Conservation (phyloP, 2,113 vertebrate species). For the Neogale vison region DNA sequence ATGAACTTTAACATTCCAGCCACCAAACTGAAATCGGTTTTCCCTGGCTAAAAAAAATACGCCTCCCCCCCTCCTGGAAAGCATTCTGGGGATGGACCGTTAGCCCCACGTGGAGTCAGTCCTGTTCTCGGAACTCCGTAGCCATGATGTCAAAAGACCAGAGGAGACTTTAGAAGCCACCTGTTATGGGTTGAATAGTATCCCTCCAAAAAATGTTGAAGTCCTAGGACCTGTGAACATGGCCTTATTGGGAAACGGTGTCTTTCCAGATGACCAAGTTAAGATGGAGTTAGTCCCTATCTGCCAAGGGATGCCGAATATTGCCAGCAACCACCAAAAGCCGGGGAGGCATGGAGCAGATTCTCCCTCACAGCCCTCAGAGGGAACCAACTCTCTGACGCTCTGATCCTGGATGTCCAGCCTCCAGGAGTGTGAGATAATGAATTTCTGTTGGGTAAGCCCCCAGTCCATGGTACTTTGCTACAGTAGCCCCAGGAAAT, state of each 20-base stretch:
- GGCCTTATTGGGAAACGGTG: background rate
- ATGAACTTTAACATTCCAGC: background rate
- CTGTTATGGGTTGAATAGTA: background rate
- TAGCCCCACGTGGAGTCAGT: fast-evolving
- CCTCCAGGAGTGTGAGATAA: background rate
- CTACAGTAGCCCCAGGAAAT: background rate
- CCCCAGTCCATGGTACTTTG: background rate
- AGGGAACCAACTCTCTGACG: fast-evolving
- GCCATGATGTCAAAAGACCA: background rate
- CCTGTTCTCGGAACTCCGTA: background rate
- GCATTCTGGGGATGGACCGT: fast-evolving
- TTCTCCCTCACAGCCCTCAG: background rate
- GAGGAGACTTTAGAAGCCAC: background rate
- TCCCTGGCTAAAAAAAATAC: background rate
- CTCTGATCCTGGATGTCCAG: background rate
- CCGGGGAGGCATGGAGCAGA: background rate
- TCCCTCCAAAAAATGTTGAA: background rate
- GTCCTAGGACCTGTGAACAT: background rate
- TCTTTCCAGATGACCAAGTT: background rate
- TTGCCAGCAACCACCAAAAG: background rate
- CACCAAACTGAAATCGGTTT: background rate
- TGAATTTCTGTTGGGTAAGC: background rate
- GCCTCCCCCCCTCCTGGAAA: background rate
- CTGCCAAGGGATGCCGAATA: background rate
- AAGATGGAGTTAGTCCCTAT: background rate